Evolutionary conservation across 2,797 vertebrate genomes (phyloP).

Genomic region (Poeciliopsis gracilis): DNA sequence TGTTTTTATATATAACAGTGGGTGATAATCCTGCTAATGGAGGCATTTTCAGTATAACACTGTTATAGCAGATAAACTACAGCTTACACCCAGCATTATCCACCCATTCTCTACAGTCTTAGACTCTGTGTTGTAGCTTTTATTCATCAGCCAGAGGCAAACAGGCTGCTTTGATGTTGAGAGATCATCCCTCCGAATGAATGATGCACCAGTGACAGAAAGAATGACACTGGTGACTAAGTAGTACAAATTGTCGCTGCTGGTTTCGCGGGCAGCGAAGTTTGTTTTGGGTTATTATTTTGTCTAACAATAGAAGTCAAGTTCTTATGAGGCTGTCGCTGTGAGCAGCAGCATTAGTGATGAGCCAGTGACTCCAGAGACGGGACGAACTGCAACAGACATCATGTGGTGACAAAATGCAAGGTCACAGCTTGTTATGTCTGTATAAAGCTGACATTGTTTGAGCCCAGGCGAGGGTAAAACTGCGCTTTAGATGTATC

Average conservation of each 20-base stretch:
- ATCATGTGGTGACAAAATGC: slow-evolving; percentile 7
- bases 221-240: slow-evolving; percentile 52
- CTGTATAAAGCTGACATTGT: slow-evolving; percentile 6
- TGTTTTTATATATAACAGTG: not conserved
- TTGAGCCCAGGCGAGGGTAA: slow-evolving; percentile 2
- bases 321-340: slow-evolving; percentile 35
- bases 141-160: slow-evolving; percentile 27
- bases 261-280: slow-evolving; percentile 32
- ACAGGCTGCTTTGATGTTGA: slow-evolving; percentile 11
- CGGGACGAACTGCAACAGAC: slow-evolving; percentile 29
- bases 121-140: slow-evolving; percentile 26
- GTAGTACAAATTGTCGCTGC: slow-evolving; percentile 45
- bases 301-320: slow-evolving; percentile 40
- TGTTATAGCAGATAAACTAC: slow-evolving; percentile 17
- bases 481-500: slow-evolving; percentile 10
- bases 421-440: slow-evolving; percentile 10
- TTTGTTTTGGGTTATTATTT: slow-evolving; percentile 50
- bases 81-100: slow-evolving; percentile 25
- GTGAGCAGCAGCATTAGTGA: slow-evolving; percentile 36
- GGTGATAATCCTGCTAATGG: not conserved
- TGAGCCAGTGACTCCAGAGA: slow-evolving; percentile 37
- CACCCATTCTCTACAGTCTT: slow-evolving; percentile 14
- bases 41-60: not conserved
- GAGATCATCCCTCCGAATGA: slow-evolving; percentile 50
- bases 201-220: slow-evolving; percentile 42